Percentiles rank a stretch among this genome's conserved stretches.
Evolutionary conservation across 2,888 invertebrate species (phyloP).

Genomic region (Stramonita haemastoma): DNA sequence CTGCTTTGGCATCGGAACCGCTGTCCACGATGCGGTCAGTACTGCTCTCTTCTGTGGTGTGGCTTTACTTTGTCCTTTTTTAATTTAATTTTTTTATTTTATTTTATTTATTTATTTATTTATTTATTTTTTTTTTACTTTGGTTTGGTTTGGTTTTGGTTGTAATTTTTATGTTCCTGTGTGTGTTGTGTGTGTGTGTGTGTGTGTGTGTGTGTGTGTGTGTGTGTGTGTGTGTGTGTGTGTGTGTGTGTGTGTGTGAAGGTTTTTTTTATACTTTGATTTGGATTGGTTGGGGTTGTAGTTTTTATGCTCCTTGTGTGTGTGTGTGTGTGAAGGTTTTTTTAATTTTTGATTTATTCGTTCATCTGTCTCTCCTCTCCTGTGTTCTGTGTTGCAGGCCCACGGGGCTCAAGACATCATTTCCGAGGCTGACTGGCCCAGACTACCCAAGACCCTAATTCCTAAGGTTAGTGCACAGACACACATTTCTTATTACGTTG

Average conservation of each 20-base stretch:
- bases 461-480: neutral
- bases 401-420: constrained; percentile 5
- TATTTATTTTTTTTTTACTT: neutral
- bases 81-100: neutral
- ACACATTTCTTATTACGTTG: too few species aligned
- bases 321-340: neutral
- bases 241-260: constrained; percentile 13
- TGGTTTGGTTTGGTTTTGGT: neutral
- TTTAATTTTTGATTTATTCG: neutral
- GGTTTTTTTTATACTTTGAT: neutral
- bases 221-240: constrained; percentile 16
- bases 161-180: neutral
- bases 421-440: constrained; percentile 24
- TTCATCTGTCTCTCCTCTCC: neutral
- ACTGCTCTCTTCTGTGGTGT: too few species aligned
- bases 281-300: too few species aligned
- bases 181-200: constrained; percentile 11
- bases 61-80: neutral
- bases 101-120: neutral
- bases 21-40: neutral
- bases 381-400: neutral
- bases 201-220: neutral
- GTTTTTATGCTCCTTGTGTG: neutral
- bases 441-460: neutral
- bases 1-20: neutral